phyloP scores from a whole-genome alignment of 2,113 vertebrate genomes.

The Rhinopomastus cyanomelas region DNA sequence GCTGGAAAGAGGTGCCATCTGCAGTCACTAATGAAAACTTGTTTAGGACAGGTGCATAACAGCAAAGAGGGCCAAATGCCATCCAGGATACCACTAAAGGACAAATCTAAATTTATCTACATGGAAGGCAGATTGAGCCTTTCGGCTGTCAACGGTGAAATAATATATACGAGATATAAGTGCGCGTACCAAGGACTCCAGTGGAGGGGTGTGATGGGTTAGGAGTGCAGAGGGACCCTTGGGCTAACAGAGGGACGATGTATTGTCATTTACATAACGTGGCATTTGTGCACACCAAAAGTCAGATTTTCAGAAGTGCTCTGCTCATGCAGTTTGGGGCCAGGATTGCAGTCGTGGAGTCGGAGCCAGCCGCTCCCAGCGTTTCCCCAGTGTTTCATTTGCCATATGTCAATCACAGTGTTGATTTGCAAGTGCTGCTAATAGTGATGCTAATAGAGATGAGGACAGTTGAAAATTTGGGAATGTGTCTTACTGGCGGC shows the following conservation, averaged over 20 bases:
- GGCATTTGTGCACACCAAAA: conserved; percentile 48
- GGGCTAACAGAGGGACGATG: conserved; percentile 52
- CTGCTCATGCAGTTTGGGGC: conserved; percentile 21
- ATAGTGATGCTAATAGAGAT: conserved; percentile 15
- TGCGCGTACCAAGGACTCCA: neutral
- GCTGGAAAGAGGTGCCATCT: conserved; percentile 49
- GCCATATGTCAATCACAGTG: conserved; percentile 62
- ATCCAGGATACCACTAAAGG: conserved; percentile 37
- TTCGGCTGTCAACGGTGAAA: conserved; percentile 14
- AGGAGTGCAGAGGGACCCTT: neutral
- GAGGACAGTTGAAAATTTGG: conserved; percentile 42
- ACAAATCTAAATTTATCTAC: conserved; percentile 13
- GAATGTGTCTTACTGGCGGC: conserved; percentile 38
- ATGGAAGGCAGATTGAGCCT: conserved; percentile 5
- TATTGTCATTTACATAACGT: conserved; percentile 51
- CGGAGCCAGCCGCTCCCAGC: neutral
- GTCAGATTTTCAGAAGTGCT: conserved; percentile 35
- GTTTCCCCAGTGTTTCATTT: conserved; percentile 53
- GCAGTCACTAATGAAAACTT: conserved; percentile 61
- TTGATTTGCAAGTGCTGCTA: conserved; percentile 55
- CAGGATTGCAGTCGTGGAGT: conserved; percentile 16
- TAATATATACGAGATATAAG: neutral
- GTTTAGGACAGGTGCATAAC: conserved; percentile 49
- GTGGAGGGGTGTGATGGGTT: neutral
- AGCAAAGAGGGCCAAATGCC: conserved; percentile 31